These are phyloP conservation scores for Pelodiscus sinensis DNA, from an alignment of 2,113 vertebrate species.

Conservation along the genomic window DNA sequence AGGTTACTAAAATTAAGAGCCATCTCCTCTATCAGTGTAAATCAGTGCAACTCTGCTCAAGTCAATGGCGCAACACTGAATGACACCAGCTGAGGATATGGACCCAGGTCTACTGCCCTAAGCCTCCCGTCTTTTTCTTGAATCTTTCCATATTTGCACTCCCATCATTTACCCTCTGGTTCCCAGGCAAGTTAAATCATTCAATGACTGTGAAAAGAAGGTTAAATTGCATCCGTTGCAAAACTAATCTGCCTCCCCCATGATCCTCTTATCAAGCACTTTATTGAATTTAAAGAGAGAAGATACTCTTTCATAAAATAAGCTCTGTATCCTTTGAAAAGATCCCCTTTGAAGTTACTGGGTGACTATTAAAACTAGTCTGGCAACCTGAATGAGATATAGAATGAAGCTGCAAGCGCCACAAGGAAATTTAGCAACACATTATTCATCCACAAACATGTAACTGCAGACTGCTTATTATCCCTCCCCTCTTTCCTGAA, in stretches of 20 bases:
- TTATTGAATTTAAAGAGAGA: not conserved
- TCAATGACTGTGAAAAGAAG: not conserved
- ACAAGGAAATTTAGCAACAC: not conserved
- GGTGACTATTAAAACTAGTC: not conserved
- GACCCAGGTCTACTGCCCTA: not conserved
- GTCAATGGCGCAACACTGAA: not conserved
- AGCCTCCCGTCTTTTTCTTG: not conserved
- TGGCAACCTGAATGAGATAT: not conserved
- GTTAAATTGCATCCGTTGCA: not conserved
- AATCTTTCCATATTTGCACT: not conserved
- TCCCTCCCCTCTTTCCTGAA: not conserved
- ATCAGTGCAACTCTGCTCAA: not conserved
- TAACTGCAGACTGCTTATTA: not conserved
- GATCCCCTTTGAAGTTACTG: not conserved
- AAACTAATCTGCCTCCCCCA: not conserved
- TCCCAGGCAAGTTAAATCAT: not conserved
- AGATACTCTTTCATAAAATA: not conserved
- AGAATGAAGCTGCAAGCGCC: not conserved
- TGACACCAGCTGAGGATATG: not conserved
- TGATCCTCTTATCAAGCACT: not conserved
- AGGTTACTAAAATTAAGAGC: not conserved
- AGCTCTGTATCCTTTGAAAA: not conserved
- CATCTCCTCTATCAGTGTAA: not conserved
- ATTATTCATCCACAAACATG: not conserved
- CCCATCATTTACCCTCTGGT: not conserved